These are phyloP conservation scores for Alloplasta piceator DNA, from an alignment of 2,888 invertebrate genomes.

Conservation along the genomic window DNA sequence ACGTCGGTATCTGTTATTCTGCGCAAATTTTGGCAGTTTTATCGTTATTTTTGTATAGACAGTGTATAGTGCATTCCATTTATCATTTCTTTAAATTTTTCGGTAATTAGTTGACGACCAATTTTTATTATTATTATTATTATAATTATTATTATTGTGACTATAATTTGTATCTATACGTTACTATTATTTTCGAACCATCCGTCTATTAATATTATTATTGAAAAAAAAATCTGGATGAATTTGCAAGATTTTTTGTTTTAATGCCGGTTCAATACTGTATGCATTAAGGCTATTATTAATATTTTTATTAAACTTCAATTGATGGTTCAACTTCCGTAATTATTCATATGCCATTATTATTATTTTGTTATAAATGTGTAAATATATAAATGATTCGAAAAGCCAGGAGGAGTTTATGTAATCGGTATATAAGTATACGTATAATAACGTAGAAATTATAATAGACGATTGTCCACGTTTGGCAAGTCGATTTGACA, in stretches of 20 bases:
- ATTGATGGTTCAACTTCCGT: slow-evolving; percentile 45
- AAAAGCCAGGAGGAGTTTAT: slow-evolving; percentile 43
- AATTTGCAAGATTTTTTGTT: slow-evolving; percentile 32
- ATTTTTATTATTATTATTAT: slow-evolving; percentile 48
- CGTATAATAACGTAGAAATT: slow-evolving; percentile 5
- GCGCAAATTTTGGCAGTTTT: slow-evolving; percentile 57
- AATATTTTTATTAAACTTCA: slow-evolving; percentile 34
- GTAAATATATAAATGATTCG: slow-evolving; percentile 43
- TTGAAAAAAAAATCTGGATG: slow-evolving; percentile 22
- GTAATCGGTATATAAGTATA: background rate
- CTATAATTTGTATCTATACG: slow-evolving; percentile 36
- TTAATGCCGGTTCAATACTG: slow-evolving; percentile 37
- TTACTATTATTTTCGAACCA: slow-evolving; percentile 69
- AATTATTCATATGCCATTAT: slow-evolving; percentile 54
- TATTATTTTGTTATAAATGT: slow-evolving; percentile 22
- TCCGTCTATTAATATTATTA: slow-evolving; percentile 53
- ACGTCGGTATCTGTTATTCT: slow-evolving; percentile 63
- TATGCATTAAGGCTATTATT: slow-evolving; percentile 45
- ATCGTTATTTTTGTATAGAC: slow-evolving; percentile 71
- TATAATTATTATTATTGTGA: slow-evolving; percentile 58
- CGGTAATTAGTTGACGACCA: slow-evolving; percentile 48
- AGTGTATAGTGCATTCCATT: slow-evolving; percentile 73
- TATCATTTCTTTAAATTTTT: slow-evolving; percentile 65
- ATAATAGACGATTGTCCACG: background rate
- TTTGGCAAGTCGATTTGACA: slow-evolving; percentile 68